A percentile compares a stretch with the other conserved stretches of the same genome.
Conservation (phyloP, 2,888 invertebrate species). For the Xylota sylvarum region DNA sequence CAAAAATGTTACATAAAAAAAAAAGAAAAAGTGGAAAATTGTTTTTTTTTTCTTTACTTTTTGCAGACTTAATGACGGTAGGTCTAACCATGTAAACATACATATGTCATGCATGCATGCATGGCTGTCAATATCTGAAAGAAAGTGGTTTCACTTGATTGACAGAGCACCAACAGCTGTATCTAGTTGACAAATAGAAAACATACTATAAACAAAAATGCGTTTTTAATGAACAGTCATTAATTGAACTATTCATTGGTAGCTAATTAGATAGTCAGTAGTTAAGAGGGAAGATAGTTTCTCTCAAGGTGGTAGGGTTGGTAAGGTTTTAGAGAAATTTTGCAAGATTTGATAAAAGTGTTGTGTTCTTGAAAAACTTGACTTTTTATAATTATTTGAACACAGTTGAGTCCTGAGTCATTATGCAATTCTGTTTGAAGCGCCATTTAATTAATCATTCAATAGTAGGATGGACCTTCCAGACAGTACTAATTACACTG, state of each 20-base stretch:
- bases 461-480: not conserved
- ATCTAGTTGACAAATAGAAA: slow-evolving; percentile 22
- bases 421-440: no score
- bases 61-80: slow-evolving; percentile 7
- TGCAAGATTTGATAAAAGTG: not conserved
- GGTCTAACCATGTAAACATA: not conserved
- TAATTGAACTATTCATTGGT: slow-evolving; percentile 5
- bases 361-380: no score
- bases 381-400: no score
- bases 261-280: slow-evolving; percentile 10
- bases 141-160: slow-evolving; percentile 58
- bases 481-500: not conserved
- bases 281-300: not conserved
- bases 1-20: slow-evolving; percentile 25
- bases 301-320: not conserved
- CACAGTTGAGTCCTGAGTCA: no score
- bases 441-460: no score
- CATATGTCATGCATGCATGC: slow-evolving; percentile 34
- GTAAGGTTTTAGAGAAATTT: not conserved
- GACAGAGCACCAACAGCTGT: slow-evolving; percentile 3
- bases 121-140: slow-evolving; percentile 25
- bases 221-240: slow-evolving; percentile 13
- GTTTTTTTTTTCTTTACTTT: slow-evolving; percentile 1
- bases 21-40: slow-evolving; percentile 8
- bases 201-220: slow-evolving; percentile 10